A percentile compares a stretch with the other conserved stretches of the same genome.
phyloP scores from a whole-genome alignment of 2,888 invertebrate species.

The Chouioia cunea region DNA sequence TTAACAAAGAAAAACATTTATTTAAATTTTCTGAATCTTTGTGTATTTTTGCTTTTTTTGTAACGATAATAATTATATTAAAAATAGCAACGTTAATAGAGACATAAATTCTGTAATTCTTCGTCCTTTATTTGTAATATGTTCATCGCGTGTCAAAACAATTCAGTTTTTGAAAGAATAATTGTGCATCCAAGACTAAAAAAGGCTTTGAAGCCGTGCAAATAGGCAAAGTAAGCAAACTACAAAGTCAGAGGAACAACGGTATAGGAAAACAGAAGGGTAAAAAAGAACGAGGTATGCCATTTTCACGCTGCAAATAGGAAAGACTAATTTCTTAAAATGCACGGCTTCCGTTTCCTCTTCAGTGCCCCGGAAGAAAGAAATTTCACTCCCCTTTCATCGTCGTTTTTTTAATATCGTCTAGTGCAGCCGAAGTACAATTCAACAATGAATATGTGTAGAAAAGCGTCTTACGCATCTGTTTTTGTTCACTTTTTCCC shows the following conservation, averaged over 20 bases:
- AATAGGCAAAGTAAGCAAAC: background rate
- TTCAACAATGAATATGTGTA: background rate
- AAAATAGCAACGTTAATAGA: too few species aligned
- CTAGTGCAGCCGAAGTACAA: slow-evolving; percentile 56
- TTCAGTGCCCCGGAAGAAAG: slow-evolving; percentile 53
- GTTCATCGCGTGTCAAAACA: background rate
- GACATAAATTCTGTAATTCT: too few species aligned
- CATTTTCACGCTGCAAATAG: slow-evolving; percentile 42
- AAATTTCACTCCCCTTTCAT: slow-evolving; percentile 20
- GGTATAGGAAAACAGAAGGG: slow-evolving; percentile 7
- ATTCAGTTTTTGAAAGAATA: slow-evolving; percentile 3
- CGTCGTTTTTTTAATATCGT: slow-evolving; percentile 62
- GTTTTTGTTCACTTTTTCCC: too few species aligned
- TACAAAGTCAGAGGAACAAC: background rate
- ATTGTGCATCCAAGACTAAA: background rate
- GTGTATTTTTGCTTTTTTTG: too few species aligned
- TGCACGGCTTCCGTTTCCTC: slow-evolving; percentile 61
- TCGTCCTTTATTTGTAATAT: too few species aligned
- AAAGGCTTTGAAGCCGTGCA: background rate
- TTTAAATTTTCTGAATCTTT: too few species aligned
- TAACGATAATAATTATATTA: too few species aligned
- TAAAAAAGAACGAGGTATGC: slow-evolving; percentile 19
- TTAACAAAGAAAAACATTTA: too few species aligned
- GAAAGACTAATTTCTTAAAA: slow-evolving; percentile 62
- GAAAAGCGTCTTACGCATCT: slow-evolving; percentile 4